Percentiles rank a stretch among this genome's conserved stretches.
Evolutionary conservation across 2,888 invertebrate genomes (phyloP).

Genomic region (Drosophila multiciliata): DNA sequence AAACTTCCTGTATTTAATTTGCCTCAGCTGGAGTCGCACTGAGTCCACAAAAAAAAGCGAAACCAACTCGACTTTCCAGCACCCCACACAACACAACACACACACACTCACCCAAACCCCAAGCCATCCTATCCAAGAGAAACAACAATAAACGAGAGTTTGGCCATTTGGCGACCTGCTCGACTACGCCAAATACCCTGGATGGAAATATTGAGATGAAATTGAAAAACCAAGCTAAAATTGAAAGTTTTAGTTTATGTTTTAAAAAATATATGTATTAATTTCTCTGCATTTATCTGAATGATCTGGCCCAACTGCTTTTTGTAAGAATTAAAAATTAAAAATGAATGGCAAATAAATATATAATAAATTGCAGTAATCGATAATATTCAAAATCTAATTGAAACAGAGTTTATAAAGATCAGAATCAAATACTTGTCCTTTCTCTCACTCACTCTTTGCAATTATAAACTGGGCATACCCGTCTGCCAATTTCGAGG

Average conservation of each 20-base stretch:
- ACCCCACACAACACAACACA: slow-evolving; percentile 1
- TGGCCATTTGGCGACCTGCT: neutral
- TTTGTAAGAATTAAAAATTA: neutral
- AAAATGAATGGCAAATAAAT: neutral
- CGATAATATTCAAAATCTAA: neutral
- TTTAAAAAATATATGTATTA: neutral
- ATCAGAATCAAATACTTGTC: neutral
- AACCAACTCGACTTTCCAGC: slow-evolving; percentile 6
- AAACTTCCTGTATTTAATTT: slow-evolving; percentile 75
- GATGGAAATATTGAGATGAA: neutral
- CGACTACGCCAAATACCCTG: slow-evolving; percentile 22
- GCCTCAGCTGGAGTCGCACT: slow-evolving; percentile 51
- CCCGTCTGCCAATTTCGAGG: neutral
- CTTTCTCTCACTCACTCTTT: neutral
- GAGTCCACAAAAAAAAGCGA: slow-evolving; percentile 42
- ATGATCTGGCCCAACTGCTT: neutral
- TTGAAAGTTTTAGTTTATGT: too few species aligned
- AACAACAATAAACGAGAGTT: slow-evolving; percentile 51
- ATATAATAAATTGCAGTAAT: neutral
- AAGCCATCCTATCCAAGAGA: slow-evolving; percentile 33
- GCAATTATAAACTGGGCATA: neutral
- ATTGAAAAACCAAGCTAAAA: neutral
- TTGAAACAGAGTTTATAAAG: neutral
- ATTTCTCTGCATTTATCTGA: neutral
- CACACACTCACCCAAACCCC: neutral